A percentile compares a stretch with the other conserved stretches of the same genome.
phyloP scores from a whole-genome alignment of 2,797 vertebrate species.

The Neostethus bicornis region DNA sequence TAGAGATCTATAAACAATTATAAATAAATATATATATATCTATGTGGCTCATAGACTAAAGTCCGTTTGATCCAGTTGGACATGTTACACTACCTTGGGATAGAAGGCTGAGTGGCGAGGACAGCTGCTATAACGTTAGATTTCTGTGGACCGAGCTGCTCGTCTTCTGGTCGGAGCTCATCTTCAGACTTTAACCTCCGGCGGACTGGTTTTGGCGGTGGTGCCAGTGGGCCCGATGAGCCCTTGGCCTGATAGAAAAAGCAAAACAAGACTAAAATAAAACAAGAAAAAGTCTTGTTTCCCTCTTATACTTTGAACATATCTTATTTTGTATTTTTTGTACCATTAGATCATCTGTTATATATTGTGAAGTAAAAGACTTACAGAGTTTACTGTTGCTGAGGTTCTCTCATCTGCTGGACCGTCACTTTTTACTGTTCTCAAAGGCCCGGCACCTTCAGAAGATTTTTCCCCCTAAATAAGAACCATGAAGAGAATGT shows the following conservation, averaged over 20 bases:
- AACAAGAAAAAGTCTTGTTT: not conserved
- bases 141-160: slow-evolving; percentile 90
- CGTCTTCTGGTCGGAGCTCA: slow-evolving; percentile 92
- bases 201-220: slow-evolving; percentile 95
- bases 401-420: slow-evolving; percentile 88
- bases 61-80: too few species aligned
- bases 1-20: too few species aligned
- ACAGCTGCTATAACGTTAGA: slow-evolving; percentile 87
- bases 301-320: not conserved
- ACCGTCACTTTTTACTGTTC: slow-evolving; percentile 90
- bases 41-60: too few species aligned
- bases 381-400: slow-evolving; percentile 86
- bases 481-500: not conserved
- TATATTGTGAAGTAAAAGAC: slow-evolving; percentile 31
- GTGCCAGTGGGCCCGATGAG: slow-evolving; percentile 89
- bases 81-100: slow-evolving; percentile 86
- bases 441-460: slow-evolving; percentile 86
- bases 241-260: slow-evolving; percentile 82
- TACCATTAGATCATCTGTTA: not conserved
- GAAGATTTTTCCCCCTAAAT: slow-evolving; percentile 86
- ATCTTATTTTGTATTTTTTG: not conserved
- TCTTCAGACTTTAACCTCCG: slow-evolving; percentile 98
- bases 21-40: too few species aligned
- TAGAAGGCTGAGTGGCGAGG: slow-evolving; percentile 92
- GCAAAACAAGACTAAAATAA: not conserved